Evolutionary conservation across 2,113 vertebrate species (phyloP), one percentile per base, ranked within the genome.

Genomic region (Nerophis ophidion): DNA sequence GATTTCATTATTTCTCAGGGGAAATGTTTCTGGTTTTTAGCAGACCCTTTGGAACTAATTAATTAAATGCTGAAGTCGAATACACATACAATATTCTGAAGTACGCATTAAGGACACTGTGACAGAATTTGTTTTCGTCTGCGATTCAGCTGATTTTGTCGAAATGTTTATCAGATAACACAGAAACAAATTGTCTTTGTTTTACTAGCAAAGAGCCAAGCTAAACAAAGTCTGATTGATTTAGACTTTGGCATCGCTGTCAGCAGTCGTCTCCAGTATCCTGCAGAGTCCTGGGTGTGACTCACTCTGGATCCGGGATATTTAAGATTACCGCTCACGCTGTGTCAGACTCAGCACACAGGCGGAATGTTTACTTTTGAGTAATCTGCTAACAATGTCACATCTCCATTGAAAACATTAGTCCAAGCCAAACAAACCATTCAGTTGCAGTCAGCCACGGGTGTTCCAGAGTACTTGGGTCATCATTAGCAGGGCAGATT

Each of bases 301-400:
- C 68, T 6, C 57, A 57, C 68, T 6, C 57, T 63, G 38, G 34
- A 73, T 80, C 71, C 69, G 67, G 75, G 77, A 80, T 79, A 60
- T 77, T 54, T 70, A 65, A 71, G 35, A 17, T 62, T 54, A 5
- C 44, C 44, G 44, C 62, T 17, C 11, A 8, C 26, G 1, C 8
- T 35, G 8, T 45, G 35, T 46, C 34, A 26, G 26, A 26, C 26
- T 26, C 26, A 49, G 36, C 9, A 4, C 61, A 19, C 16, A 17
- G 61, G 9, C 2, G 48, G 13, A 48, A 34, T 72, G 65, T 85
- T 80, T 74, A 50, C 57, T 69, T 26, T 62, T 49, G 44, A 15
- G 4, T 12, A n/a, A 35, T 57, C 65, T 50, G 14, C 16, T 34
- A 55, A 12, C 50, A 57, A 17, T 17, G 4, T 9, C 44, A 3